These are phyloP conservation scores for Paratrypauchen microcephalus DNA, from an alignment of 2,797 vertebrate genomes.

Conservation along the genomic window DNA sequence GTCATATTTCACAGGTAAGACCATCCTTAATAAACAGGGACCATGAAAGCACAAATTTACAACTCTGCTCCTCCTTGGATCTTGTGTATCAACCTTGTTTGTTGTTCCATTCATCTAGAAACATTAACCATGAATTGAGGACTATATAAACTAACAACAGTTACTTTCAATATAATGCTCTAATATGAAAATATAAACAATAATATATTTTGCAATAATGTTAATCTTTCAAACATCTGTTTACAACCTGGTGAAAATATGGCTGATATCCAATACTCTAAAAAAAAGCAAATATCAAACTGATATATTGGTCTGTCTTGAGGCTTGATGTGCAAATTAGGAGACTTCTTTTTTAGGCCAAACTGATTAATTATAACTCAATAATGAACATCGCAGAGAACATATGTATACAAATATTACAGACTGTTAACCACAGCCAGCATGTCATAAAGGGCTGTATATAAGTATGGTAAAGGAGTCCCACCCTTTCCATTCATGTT, in stretches of 20 bases:
- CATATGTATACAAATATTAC: slow-evolving; percentile 13
- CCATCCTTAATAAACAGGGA: not conserved
- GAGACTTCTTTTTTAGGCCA: not conserved
- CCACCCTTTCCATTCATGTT: slow-evolving; percentile 21
- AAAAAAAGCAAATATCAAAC: not conserved
- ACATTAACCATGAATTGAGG: too few species aligned
- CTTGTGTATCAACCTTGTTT: too few species aligned
- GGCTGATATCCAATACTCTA: not conserved
- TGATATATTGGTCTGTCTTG: not conserved
- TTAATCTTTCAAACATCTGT: not conserved
- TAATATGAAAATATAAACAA: too few species aligned
- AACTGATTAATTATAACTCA: not conserved
- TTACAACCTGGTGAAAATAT: not conserved
- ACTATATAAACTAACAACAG: too few species aligned
- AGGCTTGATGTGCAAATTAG: not conserved
- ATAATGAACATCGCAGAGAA: not conserved
- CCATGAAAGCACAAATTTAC: not conserved
- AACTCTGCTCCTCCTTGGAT: too few species aligned
- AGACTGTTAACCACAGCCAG: not conserved
- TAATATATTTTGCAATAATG: not conserved
- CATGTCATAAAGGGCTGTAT: slow-evolving; percentile 1
- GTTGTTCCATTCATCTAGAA: too few species aligned
- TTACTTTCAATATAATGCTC: too few species aligned
- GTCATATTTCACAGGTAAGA: slow-evolving; percentile 84
- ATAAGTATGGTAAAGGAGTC: slow-evolving; percentile 9